Conservation (phyloP, 2,888 invertebrate species). For the Drosophila formosana region DNA sequence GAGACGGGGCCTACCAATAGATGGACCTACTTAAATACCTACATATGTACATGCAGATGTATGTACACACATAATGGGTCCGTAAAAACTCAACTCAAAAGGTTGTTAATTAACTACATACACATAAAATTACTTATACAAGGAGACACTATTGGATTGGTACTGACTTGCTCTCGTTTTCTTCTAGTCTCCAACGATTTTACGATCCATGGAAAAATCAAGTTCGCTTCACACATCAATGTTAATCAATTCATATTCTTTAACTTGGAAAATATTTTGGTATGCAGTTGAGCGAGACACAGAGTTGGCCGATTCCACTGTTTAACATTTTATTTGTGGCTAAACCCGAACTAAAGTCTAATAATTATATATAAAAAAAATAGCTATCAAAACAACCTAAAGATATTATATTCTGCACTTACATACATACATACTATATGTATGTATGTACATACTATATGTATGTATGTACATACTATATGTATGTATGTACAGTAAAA, state of each 20-base stretch:
- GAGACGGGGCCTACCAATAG: slow-evolving; percentile 22
- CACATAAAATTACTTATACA: slow-evolving; percentile 10
- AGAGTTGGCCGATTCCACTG: slow-evolving; percentile 43
- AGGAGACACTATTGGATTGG: neutral
- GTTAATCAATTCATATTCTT: slow-evolving; percentile 76
- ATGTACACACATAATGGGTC: slow-evolving; percentile 5
- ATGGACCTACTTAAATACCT: slow-evolving; percentile 1
- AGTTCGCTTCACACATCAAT: slow-evolving; percentile 70
- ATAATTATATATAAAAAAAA: slow-evolving; percentile 3
- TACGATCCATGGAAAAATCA: slow-evolving; percentile 69
- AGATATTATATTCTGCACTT: neutral
- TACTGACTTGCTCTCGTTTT: slow-evolving; percentile 49
- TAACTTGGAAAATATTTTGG: slow-evolving; percentile 31
- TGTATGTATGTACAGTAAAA: too few species aligned
- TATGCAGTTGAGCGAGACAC: slow-evolving; percentile 8
- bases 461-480: too few species aligned
- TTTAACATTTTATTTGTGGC: slow-evolving; percentile 66
- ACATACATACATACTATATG: too few species aligned
- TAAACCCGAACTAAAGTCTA: slow-evolving; percentile 24
- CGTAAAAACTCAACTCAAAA: slow-evolving; percentile 12
- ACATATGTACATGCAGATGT: neutral
- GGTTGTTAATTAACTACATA: slow-evolving; percentile 63
- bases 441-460: too few species aligned
- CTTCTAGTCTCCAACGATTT: slow-evolving; percentile 36
- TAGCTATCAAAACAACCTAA: neutral